A percentile compares a stretch with the other conserved stretches of the same genome.
phyloP scores from a whole-genome alignment of 2,113 vertebrate genomes.

The Boleophthalmus pectinirostris region DNA sequence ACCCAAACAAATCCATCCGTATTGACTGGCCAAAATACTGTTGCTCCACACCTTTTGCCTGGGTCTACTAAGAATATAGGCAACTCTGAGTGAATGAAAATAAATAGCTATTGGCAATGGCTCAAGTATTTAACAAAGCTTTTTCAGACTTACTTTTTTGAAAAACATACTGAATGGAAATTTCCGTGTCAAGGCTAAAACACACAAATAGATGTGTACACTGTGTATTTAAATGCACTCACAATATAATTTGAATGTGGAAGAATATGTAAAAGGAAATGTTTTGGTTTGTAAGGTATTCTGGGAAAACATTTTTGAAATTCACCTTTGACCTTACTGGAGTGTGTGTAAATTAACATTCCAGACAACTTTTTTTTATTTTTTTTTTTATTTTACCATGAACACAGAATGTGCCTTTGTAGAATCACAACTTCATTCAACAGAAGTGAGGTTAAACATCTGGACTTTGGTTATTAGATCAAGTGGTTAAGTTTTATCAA shows the following conservation, averaged over 20 bases:
- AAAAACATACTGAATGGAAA: background rate
- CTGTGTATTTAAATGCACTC: slow-evolving; percentile 41
- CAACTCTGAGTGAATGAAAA: too few species aligned
- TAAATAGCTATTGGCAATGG: background rate
- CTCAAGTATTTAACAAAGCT: slow-evolving; percentile 7
- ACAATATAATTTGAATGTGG: background rate
- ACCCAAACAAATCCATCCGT: too few species aligned
- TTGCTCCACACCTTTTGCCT: background rate
- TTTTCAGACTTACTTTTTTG: background rate
- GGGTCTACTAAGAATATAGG: background rate
- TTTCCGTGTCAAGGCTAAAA: background rate
- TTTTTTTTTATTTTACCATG: background rate
- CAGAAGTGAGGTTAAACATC: background rate
- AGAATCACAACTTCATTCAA: background rate
- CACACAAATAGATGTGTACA: background rate
- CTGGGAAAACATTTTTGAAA: background rate
- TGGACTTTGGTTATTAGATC: background rate
- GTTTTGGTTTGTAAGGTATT: background rate
- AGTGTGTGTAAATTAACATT: background rate
- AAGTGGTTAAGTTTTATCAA: background rate
- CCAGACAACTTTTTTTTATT: background rate
- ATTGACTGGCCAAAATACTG: background rate
- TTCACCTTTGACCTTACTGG: background rate
- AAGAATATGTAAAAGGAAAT: background rate
- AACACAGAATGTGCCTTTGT: background rate